Base-by-base conservation (phyloP, 2,113 vertebrate genomes). In the Ornithorhynchus anatinus region DNA sequence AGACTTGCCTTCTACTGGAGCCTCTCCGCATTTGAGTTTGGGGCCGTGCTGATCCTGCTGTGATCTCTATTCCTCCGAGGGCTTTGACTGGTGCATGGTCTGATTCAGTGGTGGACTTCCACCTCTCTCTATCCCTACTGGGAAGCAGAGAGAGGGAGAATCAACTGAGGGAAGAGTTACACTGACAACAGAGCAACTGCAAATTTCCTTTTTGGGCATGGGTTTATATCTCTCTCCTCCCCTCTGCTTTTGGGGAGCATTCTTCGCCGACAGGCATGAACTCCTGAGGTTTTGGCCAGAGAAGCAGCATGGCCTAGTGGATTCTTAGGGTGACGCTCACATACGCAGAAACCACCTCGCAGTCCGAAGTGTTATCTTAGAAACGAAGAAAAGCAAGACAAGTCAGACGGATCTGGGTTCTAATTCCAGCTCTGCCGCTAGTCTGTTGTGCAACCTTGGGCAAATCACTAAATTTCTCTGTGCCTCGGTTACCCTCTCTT, bases 101-200 rank as follows among this genome's bases (percentile, higher is more conserved):
- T 8, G 7, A 51, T 50, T 82, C 72, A 45, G 11, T 80, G 72
- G 72, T 72, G 79, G 73, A 73, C 42, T 74, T 59, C 47, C 36
- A 75, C 73, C 61, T 73, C 67, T 75, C 75, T 73, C 70, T 78
- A 48, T 77, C 70, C 79, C 63, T 84, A 2, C 0, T 17, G 40
- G 70, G 15, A 65, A n/a, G n/a, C 59, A 78, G 61, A 59, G 43
- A 25, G 44, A 72, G 77, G 73, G 73, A 77, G 38, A 61, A 58
- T n/a, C 64, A 56, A 33, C 70, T 84, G 63, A 60, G 50, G 69
- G 75, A 68, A 60, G 62, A 43, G 72, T 45, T 54, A 35, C 45
- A 42, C 36, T 54, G 59, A 53, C 57, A 47, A 44, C 36, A 43
- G 40, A 71, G 59, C 19, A 22, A 59, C 44, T 40, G 23, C 57